These are phyloP conservation scores for Rhyacophila evoluta DNA, from an alignment of 2,888 invertebrate species.

Conservation along the genomic window DNA sequence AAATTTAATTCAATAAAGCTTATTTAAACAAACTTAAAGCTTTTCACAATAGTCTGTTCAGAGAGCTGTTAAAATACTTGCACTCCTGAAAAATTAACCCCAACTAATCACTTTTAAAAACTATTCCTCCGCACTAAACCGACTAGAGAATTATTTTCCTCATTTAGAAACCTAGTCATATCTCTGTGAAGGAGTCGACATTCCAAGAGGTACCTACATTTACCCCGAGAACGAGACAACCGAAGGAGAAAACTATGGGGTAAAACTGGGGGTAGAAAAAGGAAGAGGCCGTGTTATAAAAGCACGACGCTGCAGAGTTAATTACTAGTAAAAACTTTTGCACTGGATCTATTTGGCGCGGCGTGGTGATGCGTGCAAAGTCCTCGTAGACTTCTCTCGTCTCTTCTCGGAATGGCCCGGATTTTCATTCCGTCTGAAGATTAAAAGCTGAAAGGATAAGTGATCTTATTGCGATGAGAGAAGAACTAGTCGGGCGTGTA, in stretches of 20 bases:
- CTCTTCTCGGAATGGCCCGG: neutral
- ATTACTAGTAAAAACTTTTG: constrained; percentile 40
- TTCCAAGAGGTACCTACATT: neutral
- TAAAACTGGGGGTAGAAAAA: neutral
- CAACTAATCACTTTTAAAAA: neutral
- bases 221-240: neutral
- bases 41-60: no score
- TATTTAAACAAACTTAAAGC: no score
- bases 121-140: neutral
- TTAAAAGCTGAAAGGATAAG: neutral
- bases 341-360: neutral
- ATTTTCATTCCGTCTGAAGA: constrained; percentile 15
- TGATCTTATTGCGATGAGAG: neutral
- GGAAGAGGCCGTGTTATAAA: neutral
- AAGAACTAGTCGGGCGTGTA: neutral
- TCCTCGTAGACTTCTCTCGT: neutral
- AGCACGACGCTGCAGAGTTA: constrained; percentile 28
- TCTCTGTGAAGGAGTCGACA: neutral
- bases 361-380: neutral
- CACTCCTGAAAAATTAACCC: neutral
- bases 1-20: no score
- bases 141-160: neutral
- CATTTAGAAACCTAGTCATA: neutral
- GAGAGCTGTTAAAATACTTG: neutral
- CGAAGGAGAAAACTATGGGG: neutral